Evolutionary conservation across 2,113 vertebrate genomes (phyloP), one percentile per base, ranked within the genome.

Genomic region (Choloepus hoffmanni): DNA sequence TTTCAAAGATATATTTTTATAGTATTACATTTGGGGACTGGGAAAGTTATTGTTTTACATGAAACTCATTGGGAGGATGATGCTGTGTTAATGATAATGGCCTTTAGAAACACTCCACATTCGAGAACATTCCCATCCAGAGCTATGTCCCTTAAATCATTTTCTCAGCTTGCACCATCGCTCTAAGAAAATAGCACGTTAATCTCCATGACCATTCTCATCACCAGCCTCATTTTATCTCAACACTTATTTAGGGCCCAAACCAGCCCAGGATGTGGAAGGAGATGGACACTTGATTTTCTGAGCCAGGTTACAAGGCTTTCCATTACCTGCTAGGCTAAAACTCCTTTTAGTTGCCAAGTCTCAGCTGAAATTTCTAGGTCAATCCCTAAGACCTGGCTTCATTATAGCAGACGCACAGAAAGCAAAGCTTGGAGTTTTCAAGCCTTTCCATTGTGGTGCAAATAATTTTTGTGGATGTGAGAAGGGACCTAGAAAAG

Each of bases 1-100:
- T 95, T 93, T 95, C 12, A 7, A 83, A 92, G 63, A 94, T 85
- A 40, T 21, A 65, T 86, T 93, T 93, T 92, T 78, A 90, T 88
- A 82, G 33, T 5, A 21, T 33, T 55, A 28, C 76, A 63, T 73
- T 92, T 87, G 88, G 65, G 53, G 40, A 95, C 86, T 67, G 85
- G 85, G 79, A 85, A 95, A 63, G 26, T 78, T 94, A 88, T 53
- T 85, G 87, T 94, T 94, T 89, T 89, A 77, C 28, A 13, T 0
- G 53, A 83, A 53, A 63, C 36, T 60, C 76, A 5, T 11, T 7
- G 76, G 85, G 85, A 96, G 33, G 60, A 82, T 53, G 36, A 33
- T 82, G n/a, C 28, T 1, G 0, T 33, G 14, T 84, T 96, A 84
- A 94, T 72, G 89, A 79, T 86, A 92, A 92, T 5, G 36, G n/a